phyloP scores from a whole-genome alignment of 30 jellyfish, hydroid and myxozoan genomes.

The Aurelia coerulea region DNA sequence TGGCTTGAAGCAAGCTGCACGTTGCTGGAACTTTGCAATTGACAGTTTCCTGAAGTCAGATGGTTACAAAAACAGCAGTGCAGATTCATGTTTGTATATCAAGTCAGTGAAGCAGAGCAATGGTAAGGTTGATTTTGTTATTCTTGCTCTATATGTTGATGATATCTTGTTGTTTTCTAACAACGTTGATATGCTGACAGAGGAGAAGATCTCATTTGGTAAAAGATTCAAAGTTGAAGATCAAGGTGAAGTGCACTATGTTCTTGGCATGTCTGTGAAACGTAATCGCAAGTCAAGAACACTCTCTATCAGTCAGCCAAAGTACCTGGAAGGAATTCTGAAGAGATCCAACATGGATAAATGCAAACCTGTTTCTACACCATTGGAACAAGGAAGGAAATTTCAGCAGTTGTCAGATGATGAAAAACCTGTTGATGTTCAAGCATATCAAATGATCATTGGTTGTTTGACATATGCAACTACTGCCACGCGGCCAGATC shows the following conservation, averaged over 20 bases:
- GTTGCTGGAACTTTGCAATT: slow-evolving; percentile 63
- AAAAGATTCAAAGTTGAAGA: slow-evolving; percentile 44
- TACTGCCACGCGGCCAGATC: slow-evolving; percentile 44
- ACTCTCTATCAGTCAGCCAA: slow-evolving; percentile 39
- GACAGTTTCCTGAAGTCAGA: slow-evolving; percentile 52
- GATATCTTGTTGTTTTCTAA: slow-evolving; percentile 53
- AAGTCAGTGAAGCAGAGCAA: slow-evolving; percentile 34
- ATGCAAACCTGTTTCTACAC: slow-evolving; percentile 62
- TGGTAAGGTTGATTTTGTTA: slow-evolving; percentile 28
- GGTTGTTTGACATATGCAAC: slow-evolving; percentile 54
- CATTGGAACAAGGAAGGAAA: slow-evolving; percentile 56
- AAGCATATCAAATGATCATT: slow-evolving; percentile 32
- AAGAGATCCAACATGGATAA: slow-evolving; percentile 52
- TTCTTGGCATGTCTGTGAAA: slow-evolving; percentile 47
- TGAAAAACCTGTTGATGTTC: slow-evolving; percentile 41
- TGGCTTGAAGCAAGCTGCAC: slow-evolving; percentile 74
- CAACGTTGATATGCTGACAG: slow-evolving; percentile 39
- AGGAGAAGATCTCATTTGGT: slow-evolving; percentile 32
- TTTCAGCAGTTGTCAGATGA: slow-evolving; percentile 53
- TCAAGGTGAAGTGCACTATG: slow-evolving; percentile 47
- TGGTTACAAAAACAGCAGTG: slow-evolving; percentile 40
- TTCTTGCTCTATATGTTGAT: slow-evolving; percentile 58
- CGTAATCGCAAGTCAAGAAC: slow-evolving; percentile 37
- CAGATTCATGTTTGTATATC: slow-evolving; percentile 54
- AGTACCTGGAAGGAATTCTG: slow-evolving; percentile 37